These are phyloP conservation scores for Pachyrhynchus sulphureomaculatus DNA, from an alignment of 1,140 invertebrate genomes.

Conservation along the genomic window DNA sequence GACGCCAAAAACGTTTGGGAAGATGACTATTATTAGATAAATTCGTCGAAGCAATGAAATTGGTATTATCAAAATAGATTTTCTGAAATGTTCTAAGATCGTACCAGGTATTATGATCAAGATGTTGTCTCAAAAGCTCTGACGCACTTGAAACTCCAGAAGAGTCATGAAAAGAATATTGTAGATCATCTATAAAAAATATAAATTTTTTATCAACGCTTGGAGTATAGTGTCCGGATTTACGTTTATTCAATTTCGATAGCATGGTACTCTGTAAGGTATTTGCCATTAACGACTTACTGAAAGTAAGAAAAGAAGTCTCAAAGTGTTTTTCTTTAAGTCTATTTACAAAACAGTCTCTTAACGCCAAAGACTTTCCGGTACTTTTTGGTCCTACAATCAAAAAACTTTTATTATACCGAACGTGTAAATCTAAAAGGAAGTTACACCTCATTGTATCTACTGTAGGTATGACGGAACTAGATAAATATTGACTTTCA, in stretches of 20 bases:
- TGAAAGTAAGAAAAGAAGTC: slow-evolving; percentile 82
- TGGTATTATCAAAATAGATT: slow-evolving; percentile 72
- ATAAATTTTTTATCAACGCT: slow-evolving; percentile 69
- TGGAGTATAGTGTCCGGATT: slow-evolving; percentile 78
- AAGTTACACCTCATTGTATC: slow-evolving; percentile 78
- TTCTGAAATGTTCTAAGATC: slow-evolving; percentile 77
- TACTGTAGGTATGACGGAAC: slow-evolving; percentile 78
- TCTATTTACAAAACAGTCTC: slow-evolving; percentile 79
- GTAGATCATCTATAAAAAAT: slow-evolving; percentile 90
- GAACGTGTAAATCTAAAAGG: slow-evolving; percentile 67
- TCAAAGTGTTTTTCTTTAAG: slow-evolving; percentile 70
- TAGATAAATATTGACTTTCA: slow-evolving; percentile 64
- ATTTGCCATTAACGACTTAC: slow-evolving; percentile 79
- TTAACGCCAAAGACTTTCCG: slow-evolving; percentile 85
- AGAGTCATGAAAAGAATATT: slow-evolving; percentile 80
- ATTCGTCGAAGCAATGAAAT: slow-evolving; percentile 75
- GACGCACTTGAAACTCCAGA: slow-evolving; percentile 86
- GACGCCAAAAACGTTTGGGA: slow-evolving; percentile 69
- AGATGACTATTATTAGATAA: slow-evolving; percentile 60
- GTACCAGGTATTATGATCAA: slow-evolving; percentile 85
- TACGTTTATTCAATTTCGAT: slow-evolving; percentile 76
- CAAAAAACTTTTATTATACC: slow-evolving; percentile 68
- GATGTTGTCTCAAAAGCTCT: slow-evolving; percentile 82
- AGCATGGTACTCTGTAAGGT: slow-evolving; percentile 83
- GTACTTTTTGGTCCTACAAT: slow-evolving; percentile 87